Conservation (phyloP, 2,113 vertebrate genomes). For the Clarias gariepinus region DNA sequence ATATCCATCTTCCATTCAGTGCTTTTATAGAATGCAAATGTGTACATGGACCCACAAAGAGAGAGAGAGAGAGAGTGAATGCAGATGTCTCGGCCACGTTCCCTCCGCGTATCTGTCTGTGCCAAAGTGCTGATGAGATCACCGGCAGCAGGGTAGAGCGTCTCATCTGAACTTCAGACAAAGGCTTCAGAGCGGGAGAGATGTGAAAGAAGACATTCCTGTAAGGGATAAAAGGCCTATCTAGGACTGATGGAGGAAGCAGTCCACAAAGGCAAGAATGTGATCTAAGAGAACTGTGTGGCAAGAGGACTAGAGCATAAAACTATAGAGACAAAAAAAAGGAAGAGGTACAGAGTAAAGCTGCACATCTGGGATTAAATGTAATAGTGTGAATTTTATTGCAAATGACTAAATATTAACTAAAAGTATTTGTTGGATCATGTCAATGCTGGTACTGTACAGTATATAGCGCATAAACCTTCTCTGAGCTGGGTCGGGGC, state of each 20-base stretch:
- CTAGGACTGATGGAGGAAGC: constrained; percentile 26
- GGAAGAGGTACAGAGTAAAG: constrained; percentile 15
- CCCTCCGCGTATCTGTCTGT: constrained; percentile 38
- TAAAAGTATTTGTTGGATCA: not conserved
- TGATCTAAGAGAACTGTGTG: constrained; percentile 10
- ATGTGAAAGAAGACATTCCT: constrained; percentile 23
- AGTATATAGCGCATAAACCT: not conserved
- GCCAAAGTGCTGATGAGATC: constrained; percentile 50
- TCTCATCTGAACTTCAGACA: constrained; percentile 35
- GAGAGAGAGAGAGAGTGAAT: not conserved
- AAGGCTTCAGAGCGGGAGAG: constrained; percentile 31
- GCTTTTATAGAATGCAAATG: constrained; percentile 51
- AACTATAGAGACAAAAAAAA: constrained; percentile 26
- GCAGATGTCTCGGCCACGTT: constrained; percentile 50
- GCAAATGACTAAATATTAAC: constrained; percentile 8
- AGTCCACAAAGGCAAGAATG: constrained; percentile 29
- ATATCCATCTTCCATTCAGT: constrained; percentile 44
- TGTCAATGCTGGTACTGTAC: not conserved
- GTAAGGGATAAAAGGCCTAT: constrained; percentile 24
- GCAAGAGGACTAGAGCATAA: constrained; percentile 24
- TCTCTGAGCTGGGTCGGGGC: not conserved
- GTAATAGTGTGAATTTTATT: not conserved
- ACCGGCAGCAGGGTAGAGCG: constrained; percentile 41
- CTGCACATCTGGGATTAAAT: not conserved
- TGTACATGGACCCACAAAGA: constrained; percentile 49